Percentiles rank a stretch among this genome's conserved stretches.
These are phyloP conservation scores for Pleuronectes platessa DNA, from an alignment of 2,113 vertebrate genomes.

Conservation along the genomic window DNA sequence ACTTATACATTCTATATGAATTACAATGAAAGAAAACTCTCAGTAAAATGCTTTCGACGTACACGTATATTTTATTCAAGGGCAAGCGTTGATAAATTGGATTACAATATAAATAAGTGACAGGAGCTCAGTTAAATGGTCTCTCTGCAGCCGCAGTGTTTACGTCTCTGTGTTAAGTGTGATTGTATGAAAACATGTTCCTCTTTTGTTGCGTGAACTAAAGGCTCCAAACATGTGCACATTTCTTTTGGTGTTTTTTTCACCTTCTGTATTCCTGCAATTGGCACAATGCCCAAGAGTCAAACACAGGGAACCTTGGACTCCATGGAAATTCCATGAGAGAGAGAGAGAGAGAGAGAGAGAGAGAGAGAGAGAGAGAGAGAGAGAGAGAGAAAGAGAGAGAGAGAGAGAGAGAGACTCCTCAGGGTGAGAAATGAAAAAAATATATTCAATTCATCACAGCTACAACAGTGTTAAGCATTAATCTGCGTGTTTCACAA, in stretches of 20 bases:
- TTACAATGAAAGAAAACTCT: background rate
- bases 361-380: conserved; percentile 47
- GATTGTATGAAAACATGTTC: conserved; percentile 10
- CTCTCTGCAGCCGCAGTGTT: conserved; percentile 1
- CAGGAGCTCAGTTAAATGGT: background rate
- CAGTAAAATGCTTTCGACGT: too few species aligned
- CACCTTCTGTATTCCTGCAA: conserved; percentile 2
- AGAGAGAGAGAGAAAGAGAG: conserved; percentile 47
- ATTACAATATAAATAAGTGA: background rate
- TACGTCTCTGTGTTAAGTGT: background rate
- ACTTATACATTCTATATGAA: background rate
- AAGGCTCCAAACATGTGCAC: conserved; percentile 15
- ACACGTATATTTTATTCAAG: background rate
- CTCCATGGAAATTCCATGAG: conserved; percentile 48
- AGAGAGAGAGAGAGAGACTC: conserved; percentile 46
- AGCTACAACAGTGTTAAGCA: background rate
- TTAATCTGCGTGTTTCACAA: background rate
- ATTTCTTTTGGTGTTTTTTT: conserved; percentile 13
- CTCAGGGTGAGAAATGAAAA: background rate
- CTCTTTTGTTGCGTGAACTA: background rate
- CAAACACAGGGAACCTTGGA: conserved; percentile 43
- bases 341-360: conserved; percentile 30
- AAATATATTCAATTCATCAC: conserved; percentile 30
- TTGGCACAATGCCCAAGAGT: conserved; percentile 27
- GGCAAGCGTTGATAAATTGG: background rate